These are phyloP conservation scores for Lepus townsendii DNA, from an alignment of 2,797 vertebrate genomes.

Conservation along the genomic window DNA sequence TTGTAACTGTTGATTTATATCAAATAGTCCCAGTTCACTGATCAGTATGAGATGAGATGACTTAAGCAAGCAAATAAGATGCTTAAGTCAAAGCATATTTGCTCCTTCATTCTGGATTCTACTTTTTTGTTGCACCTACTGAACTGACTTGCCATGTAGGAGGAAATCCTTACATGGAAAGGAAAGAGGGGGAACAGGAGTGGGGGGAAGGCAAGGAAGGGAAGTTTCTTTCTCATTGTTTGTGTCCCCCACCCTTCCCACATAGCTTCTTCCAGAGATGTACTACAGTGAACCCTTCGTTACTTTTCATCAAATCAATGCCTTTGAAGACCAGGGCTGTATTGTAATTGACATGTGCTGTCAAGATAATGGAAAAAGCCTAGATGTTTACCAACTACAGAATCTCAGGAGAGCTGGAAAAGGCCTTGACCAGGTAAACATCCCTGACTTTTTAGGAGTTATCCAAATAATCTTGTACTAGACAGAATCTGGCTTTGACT, in stretches of 20 bases:
- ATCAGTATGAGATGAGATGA: conserved; percentile 19
- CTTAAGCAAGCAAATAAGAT: conserved; percentile 4
- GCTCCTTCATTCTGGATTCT: neutral
- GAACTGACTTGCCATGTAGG: neutral
- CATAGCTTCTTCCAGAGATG: conserved; percentile 89
- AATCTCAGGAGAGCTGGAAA: conserved; percentile 94
- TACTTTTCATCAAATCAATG: conserved; percentile 97
- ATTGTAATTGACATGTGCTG: conserved; percentile 95
- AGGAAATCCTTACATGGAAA: neutral
- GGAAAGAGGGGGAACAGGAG: neutral
- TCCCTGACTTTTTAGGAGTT: conserved; percentile 35
- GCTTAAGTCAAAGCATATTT: conserved; percentile 46
- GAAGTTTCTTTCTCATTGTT: neutral
- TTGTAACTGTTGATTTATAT: neutral
- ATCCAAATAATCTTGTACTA: neutral
- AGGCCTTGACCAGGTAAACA: conserved; percentile 85
- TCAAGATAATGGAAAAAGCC: conserved; percentile 90
- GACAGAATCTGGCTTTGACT: neutral
- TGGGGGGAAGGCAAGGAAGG: neutral
- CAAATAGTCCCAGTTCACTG: neutral
- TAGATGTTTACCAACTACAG: conserved; percentile 92
- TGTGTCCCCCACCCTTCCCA: neutral
- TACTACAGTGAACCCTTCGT: conserved; percentile 91
- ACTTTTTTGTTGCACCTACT: neutral
- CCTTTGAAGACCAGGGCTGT: conserved; percentile 94